Evolutionary conservation across 2,797 vertebrate species (phyloP).

Genomic region (Tapirus indicus): DNA sequence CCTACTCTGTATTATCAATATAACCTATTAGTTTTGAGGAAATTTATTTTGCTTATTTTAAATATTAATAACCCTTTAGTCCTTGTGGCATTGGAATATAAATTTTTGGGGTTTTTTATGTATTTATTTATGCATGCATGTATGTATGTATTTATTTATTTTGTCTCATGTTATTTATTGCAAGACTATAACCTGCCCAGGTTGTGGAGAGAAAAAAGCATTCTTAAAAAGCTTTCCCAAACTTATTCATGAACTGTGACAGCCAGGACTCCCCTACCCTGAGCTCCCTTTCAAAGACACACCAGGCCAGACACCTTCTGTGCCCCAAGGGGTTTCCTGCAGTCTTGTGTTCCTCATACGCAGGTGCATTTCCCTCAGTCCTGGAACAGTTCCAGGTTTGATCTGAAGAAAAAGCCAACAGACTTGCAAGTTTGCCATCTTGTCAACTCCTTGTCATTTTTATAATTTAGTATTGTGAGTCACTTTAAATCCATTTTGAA

Average conservation of each 20-base stretch:
- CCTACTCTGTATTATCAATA: background rate
- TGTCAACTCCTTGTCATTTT: background rate
- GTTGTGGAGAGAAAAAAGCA: background rate
- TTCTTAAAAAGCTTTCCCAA: background rate
- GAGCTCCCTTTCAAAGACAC: background rate
- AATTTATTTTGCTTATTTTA: background rate
- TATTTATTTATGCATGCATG: background rate
- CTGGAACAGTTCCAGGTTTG: background rate
- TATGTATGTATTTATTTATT: background rate
- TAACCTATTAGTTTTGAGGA: background rate
- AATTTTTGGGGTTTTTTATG: background rate
- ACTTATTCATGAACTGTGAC: background rate
- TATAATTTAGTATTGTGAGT: background rate
- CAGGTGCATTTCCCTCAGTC: background rate
- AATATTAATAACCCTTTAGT: background rate
- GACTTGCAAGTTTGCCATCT: background rate
- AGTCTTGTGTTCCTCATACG: background rate
- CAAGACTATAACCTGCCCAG: background rate
- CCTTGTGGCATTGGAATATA: background rate
- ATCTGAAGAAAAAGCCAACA: background rate
- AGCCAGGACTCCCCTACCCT: rapidly evolving
- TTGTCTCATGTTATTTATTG: background rate
- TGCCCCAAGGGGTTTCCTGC: background rate
- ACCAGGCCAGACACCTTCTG: background rate
- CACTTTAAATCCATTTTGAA: background rate